Conservation (phyloP, 2,888 invertebrate genomes). For the Pegoplata infirma region DNA sequence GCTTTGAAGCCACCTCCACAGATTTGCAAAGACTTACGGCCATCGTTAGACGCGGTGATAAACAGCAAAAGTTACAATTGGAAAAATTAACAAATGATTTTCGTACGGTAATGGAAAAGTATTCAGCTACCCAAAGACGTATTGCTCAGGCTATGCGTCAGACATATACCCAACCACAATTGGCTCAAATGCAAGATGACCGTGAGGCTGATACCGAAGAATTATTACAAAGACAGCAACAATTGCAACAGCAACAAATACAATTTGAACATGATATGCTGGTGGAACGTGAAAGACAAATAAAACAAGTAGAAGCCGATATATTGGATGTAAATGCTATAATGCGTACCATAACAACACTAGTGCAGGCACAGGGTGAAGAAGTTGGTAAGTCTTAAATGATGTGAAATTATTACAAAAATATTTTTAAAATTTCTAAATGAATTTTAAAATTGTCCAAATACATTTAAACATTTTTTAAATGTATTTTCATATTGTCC, state of each 20-base stretch:
- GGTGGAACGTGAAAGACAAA: constrained; percentile 88
- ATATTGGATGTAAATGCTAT: constrained; percentile 91
- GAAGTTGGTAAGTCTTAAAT: constrained; percentile 82
- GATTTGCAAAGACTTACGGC: constrained; percentile 86
- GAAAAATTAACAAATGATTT: constrained; percentile 91
- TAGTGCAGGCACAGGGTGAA: constrained; percentile 86
- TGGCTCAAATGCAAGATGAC: constrained; percentile 67
- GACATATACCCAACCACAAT: constrained; percentile 68
- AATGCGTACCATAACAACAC: constrained; percentile 85
- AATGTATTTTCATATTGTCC: too few species aligned
- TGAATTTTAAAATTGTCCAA: too few species aligned
- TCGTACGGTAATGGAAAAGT: constrained; percentile 87
- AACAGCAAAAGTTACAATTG: constrained; percentile 89
- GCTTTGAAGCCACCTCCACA: constrained; percentile 85
- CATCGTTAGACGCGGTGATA: constrained; percentile 85
- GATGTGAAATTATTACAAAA: too few species aligned
- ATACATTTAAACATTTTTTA: too few species aligned
- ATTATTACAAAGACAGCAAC: constrained; percentile 70
- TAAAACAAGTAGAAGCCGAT: constrained; percentile 88
- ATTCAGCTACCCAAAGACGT: constrained; percentile 88
- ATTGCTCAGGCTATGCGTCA: constrained; percentile 84
- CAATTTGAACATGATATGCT: constrained; percentile 90
- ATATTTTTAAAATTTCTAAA: too few species aligned
- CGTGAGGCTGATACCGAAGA: constrained; percentile 74
- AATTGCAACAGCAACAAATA: constrained; percentile 78